Base-by-base conservation (phyloP, 2,888 invertebrate genomes). In the Strigamia maritima region DNA sequence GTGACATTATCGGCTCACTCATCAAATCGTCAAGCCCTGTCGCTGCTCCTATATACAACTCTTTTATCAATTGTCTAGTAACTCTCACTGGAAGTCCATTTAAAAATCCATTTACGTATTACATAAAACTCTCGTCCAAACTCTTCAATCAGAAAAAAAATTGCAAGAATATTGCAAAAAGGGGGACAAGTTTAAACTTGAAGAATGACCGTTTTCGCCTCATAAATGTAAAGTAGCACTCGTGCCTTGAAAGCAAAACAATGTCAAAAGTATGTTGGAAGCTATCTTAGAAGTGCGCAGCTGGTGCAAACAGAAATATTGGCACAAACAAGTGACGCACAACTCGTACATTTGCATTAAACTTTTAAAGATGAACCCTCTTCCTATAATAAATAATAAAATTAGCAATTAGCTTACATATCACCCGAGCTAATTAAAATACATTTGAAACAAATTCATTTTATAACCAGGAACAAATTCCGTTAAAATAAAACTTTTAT, bases 211-310 rank as follows among this genome's bases (percentile, higher is more conserved):
- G 28, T 65, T 65, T 65, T 65, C 65, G 24, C 65, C 65, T 65
- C 65, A 65, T 65, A 65, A 65, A 65, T 65, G 65, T 65, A 65
- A 65, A 65, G 65, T 65, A 65, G 65, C 65, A 65, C 65, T 65
- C 65, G 65, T 65, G 65, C 65, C 65, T 65, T 65, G 65, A 65
- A 65, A 65, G 65, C 65, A 65, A 65, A 65, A 65, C 65, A 65
- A 65, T 65, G 65, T 65, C 65, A 65, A 65, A 65, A 65, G 65
- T 65, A 65, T 65, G 60, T 60, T 60, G 60, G 60, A 65, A 65
- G 65, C 65, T 28, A 65, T 65, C 65, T 65, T 65, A 26, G 65
- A 24, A 65, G 65, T 24, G 65, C 65, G 24, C 65, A 65, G 65
- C 65, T 65, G 65, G 65, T 65, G 65, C 65, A 65, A 65, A 65